Base-by-base conservation (phyloP, 2,888 invertebrate genomes). In the Physocephala rufipes region DNA sequence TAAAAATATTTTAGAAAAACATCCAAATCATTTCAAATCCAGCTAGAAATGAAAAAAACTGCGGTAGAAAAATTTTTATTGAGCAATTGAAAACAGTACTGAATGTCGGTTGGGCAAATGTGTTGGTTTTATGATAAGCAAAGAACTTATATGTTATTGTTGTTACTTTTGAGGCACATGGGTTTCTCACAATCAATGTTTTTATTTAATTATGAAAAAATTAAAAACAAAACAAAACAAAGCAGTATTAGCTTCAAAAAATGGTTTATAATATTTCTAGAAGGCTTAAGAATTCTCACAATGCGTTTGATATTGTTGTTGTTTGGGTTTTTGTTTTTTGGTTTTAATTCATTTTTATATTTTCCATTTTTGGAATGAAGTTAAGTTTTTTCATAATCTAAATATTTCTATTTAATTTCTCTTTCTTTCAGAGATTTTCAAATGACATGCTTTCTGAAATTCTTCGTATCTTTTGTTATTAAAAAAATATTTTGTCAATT, bases 151-250 rank as follows among this genome's bases (percentile, higher is more conserved):
- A n/a, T 58, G 58, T 58, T 58, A 24, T 58, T 58, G 28, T 58
- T 58, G 2, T 28, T 24, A 9, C 28, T 45, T 12, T 30, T 30
- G 28, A 7, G 51, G 16, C 58, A 24, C 65, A 51, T 59, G 24
- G 58, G 55, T n/a, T n/a, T 12, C 16, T 51, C 30, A 58, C 51
- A 30, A 64, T 70, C 64, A 58, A 51, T 65, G 70, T 70, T 70
- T 70, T 47, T 59, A 58, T 70, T 70, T 64, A 70, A 70, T 63
- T 70, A 70, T 19, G 59, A 68, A 36, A 28, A 58, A 45, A 61
- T 55, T 43, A 36, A 65, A 65, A 28, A 9, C 36, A 1, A 16
- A 53, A 66, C 13, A 51, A 26, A 66, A 66, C 47, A 5, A 26
- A 19, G 7, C 28, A 47, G 45, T 19, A n/a, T 24, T 26, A 67